Conservation (phyloP, 2,888 invertebrate genomes). For the Polydesmus complanatus region DNA sequence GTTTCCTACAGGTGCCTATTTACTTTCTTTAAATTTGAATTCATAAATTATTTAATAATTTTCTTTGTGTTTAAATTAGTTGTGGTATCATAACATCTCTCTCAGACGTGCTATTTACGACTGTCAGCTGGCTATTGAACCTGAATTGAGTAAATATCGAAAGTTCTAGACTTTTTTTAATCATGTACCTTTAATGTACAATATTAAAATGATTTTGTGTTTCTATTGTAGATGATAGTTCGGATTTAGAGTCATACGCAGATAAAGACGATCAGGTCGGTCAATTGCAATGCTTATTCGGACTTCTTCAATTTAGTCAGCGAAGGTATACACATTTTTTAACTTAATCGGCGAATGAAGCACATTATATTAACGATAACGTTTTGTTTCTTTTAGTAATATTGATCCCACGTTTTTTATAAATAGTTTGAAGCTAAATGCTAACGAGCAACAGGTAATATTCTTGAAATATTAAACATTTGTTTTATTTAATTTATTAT, state of each 20-base stretch:
- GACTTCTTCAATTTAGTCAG: constrained; percentile 42
- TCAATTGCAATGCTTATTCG: constrained; percentile 46
- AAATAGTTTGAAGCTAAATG: constrained; percentile 41
- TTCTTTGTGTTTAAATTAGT: constrained; percentile 25
- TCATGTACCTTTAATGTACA: no score
- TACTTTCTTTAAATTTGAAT: neutral
- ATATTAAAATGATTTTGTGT: neutral
- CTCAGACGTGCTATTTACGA: constrained; percentile 41
- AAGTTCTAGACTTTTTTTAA: neutral
- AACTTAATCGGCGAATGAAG: neutral
- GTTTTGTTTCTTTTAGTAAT: constrained; percentile 23
- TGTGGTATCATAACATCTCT: constrained; percentile 47
- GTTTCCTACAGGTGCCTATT: constrained; percentile 36
- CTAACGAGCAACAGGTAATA: constrained; percentile 40
- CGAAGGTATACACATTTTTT: constrained; percentile 27
- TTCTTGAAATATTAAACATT: constrained; percentile 8
- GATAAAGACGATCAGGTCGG: constrained; percentile 33
- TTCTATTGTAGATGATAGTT: neutral
- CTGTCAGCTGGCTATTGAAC: constrained; percentile 36
- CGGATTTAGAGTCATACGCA: neutral
- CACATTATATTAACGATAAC: neutral
- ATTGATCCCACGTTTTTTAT: constrained; percentile 46
- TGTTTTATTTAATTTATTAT: neutral
- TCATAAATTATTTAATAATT: neutral
- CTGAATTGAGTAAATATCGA: constrained; percentile 7